Conservation (phyloP, 2,888 invertebrate genomes). For the Masnerella sp. region DNA sequence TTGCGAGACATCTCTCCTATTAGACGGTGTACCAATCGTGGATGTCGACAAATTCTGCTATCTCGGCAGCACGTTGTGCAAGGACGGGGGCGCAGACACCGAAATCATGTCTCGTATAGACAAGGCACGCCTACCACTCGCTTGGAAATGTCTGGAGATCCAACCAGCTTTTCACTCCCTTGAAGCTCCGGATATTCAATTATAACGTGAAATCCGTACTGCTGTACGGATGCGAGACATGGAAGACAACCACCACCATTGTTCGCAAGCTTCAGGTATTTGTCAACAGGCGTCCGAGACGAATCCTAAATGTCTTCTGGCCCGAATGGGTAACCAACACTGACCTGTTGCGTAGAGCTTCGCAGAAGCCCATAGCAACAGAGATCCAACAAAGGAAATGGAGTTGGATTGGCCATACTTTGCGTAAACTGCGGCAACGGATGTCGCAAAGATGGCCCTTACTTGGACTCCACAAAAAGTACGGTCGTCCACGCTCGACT, state of each 20-base stretch:
- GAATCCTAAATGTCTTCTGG: conserved; percentile 29
- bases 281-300: conserved; percentile 10
- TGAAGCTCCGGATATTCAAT: conserved; percentile 21
- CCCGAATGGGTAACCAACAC: conserved; percentile 15
- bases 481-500: conserved; percentile 13
- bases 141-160: conserved; percentile 22
- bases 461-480: conserved; percentile 11
- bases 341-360: conserved; percentile 9
- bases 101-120: conserved; percentile 5
- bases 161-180: conserved; percentile 14
- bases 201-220: conserved; percentile 25
- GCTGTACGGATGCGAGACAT: conserved; percentile 26
- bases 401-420: conserved; percentile 15
- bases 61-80: conserved; percentile 22
- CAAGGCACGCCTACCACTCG: conserved; percentile 17
- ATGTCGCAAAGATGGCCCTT: conserved; percentile 15
- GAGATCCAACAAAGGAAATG: conserved; percentile 17
- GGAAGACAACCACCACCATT: conserved; percentile 10
- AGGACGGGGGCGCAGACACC: conserved; percentile 14
- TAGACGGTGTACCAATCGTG: conserved; percentile 1
- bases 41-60: conserved; percentile 14
- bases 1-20: background rate
- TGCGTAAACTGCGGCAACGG: conserved; percentile 13
- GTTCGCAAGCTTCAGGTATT: conserved; percentile 6
- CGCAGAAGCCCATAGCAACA: background rate